Base-by-base conservation (phyloP, 2,113 vertebrate species). In the Panurus biarmicus region DNA sequence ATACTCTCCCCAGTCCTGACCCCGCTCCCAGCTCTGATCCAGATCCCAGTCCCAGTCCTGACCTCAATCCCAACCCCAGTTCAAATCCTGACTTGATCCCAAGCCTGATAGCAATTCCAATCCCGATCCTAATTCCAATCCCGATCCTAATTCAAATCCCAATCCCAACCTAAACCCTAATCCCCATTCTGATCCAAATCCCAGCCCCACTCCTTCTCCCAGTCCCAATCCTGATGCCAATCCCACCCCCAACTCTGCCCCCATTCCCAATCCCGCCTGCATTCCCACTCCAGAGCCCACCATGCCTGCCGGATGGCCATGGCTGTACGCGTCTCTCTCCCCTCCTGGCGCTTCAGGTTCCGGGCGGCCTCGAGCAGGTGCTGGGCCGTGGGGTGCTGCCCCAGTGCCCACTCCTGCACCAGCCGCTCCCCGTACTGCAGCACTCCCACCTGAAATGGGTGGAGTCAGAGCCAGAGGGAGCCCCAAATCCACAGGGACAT, bases 331-430 rank as follows among this genome's bases (percentile, higher is more conserved):
- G 99, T 99, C 97, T 99, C 99, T 48, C 99, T 95, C 12, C 99
- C 99, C 96, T 99, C 99, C 93, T 98, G 98, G 13, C 99, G 98
- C 51, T 98, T 99, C 98, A 99, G 98, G 97, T 99, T 99, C 95
- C 97, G 98, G 60, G 99, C 99, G 0, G 99, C 99, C 77, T 98
- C 98, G 36, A 99, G 98, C 94, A 99, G 99, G 69, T 98, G 96
- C 91, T 97, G 93, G 28, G 98, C 98, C 3, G 98, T 98, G 76
- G 97, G 98, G 97, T 98, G 99, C 94, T 98, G 98, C 71, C 97
- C 98, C 86, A 99, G 97, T 10, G 96, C 98, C 99, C 99, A 99
- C 96, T 99, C 99, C 1, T 99, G 99, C 48, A 98, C 97, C 1
- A 98, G 97, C 22, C 83, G 95, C 96, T 99, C 99, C 4, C 98